Percentiles rank a stretch among this genome's conserved stretches.
These are phyloP conservation scores for Chelmon rostratus DNA, from an alignment of 2,797 vertebrate genomes.

Conservation along the genomic window DNA sequence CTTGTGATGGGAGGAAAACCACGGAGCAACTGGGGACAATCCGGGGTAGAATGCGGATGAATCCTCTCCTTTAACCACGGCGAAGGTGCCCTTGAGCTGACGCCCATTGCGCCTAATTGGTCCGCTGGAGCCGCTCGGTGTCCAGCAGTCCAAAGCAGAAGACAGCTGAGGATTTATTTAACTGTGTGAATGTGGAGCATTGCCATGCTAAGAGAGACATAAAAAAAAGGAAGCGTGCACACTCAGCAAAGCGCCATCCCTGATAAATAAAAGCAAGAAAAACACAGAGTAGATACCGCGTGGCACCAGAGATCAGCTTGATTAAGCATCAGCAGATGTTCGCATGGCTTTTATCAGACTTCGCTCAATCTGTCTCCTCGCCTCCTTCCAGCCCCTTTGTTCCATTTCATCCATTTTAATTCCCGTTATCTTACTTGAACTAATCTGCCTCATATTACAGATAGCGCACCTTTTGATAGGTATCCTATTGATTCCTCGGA, in stretches of 20 bases:
- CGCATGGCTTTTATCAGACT: constrained; percentile 56
- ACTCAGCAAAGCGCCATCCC: constrained; percentile 8
- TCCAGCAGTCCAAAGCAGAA: constrained; percentile 3
- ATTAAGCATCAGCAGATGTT: constrained; percentile 67
- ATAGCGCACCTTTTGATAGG: constrained; percentile 67
- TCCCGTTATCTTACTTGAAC: constrained; percentile 66
- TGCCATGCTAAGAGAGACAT: neutral
- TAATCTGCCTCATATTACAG: constrained; percentile 70
- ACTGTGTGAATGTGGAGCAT: constrained; percentile 20
- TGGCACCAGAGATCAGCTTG: constrained; percentile 48
- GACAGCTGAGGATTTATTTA: constrained; percentile 10
- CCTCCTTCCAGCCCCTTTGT: constrained; percentile 49
- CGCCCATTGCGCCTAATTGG: constrained; percentile 25
- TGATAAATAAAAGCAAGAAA: constrained; percentile 29
- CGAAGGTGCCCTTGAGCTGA: constrained; percentile 35
- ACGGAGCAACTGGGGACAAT: constrained; percentile 1
- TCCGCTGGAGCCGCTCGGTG: constrained; percentile 1
- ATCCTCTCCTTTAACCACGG: neutral
- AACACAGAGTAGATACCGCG: constrained; percentile 2
- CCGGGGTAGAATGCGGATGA: neutral
- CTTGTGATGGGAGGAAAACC: constrained; percentile 29
- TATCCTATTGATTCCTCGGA: constrained; percentile 62
- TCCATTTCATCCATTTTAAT: constrained; percentile 66
- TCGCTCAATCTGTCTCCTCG: constrained; percentile 37
- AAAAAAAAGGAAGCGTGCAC: neutral